A percentile compares a stretch with the other conserved stretches of the same genome.
These are phyloP conservation scores for Hoplias malabaricus DNA, from an alignment of 2,113 vertebrate species.

Conservation along the genomic window DNA sequence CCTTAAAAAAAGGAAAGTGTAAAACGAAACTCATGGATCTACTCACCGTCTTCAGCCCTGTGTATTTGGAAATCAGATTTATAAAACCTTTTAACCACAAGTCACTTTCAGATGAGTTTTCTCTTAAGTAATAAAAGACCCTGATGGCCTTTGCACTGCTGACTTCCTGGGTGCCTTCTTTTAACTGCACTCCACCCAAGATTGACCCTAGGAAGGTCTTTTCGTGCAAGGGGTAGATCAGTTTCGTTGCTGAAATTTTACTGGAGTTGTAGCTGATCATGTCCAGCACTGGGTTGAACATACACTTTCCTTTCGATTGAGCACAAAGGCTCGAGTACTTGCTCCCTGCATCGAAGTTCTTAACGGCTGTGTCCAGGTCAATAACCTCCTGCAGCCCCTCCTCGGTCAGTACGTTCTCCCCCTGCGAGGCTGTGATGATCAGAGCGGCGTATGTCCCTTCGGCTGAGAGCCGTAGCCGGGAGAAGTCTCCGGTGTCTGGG, in stretches of 20 bases:
- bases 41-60: background rate
- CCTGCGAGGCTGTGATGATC: conserved; percentile 50
- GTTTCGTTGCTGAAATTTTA: background rate
- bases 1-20: too few relatives aligned
- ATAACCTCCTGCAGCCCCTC: conserved; percentile 45
- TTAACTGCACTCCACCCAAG: conserved; percentile 16
- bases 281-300: conserved; percentile 42
- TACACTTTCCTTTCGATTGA: conserved; percentile 7
- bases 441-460: conserved; percentile 60
- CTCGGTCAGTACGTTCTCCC: conserved; percentile 45
- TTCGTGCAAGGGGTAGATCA: conserved; percentile 48
- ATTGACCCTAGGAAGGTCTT: background rate
- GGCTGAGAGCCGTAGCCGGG: conserved; percentile 51
- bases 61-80: background rate
- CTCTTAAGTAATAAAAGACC: background rate
- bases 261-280: conserved; percentile 9
- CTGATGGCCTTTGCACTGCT: background rate
- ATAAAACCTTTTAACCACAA: background rate
- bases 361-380: conserved; percentile 49
- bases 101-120: background rate
- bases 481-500: conserved; percentile 64
- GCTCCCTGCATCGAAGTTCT: background rate
- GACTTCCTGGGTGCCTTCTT: background rate
- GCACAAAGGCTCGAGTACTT: conserved; percentile 39
- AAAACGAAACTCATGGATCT: too few relatives aligned